Conservation (phyloP, 2,113 vertebrate genomes). For the Ptychochromis oligacanthus region DNA sequence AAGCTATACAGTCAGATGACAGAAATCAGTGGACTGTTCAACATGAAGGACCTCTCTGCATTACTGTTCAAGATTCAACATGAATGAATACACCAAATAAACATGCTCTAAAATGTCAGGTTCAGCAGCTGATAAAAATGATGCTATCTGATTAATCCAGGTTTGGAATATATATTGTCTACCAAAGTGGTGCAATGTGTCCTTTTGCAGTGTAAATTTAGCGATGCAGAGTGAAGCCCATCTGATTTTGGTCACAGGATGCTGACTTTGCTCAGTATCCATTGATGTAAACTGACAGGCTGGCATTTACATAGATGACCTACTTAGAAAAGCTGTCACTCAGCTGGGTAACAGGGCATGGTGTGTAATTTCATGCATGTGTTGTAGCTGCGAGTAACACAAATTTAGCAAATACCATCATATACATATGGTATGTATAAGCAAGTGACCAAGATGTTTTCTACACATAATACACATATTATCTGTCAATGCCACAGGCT, state of each 20-base stretch:
- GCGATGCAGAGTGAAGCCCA: neutral
- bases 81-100: neutral
- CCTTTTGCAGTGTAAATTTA: constrained; percentile 11
- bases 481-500: neutral
- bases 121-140: neutral
- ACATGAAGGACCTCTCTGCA: no score
- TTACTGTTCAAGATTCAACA: neutral
- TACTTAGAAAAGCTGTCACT: constrained; percentile 75
- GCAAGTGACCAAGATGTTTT: neutral
- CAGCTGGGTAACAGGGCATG: constrained; percentile 55
- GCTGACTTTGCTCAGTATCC: constrained; percentile 63
- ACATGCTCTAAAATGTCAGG: neutral
- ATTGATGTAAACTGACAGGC: constrained; percentile 75
- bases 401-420: constrained; percentile 25
- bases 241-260: constrained; percentile 55
- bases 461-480: neutral
- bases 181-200: neutral
- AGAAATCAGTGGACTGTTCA: neutral
- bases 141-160: neutral
- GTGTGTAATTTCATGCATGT: constrained; percentile 65
- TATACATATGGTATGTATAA: neutral
- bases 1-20: neutral
- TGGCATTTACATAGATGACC: constrained; percentile 78
- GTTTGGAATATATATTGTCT: neutral
- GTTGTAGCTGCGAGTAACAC: constrained; percentile 37